phyloP scores from a whole-genome alignment of 2,113 vertebrate species.

The Prunella himalayana region DNA sequence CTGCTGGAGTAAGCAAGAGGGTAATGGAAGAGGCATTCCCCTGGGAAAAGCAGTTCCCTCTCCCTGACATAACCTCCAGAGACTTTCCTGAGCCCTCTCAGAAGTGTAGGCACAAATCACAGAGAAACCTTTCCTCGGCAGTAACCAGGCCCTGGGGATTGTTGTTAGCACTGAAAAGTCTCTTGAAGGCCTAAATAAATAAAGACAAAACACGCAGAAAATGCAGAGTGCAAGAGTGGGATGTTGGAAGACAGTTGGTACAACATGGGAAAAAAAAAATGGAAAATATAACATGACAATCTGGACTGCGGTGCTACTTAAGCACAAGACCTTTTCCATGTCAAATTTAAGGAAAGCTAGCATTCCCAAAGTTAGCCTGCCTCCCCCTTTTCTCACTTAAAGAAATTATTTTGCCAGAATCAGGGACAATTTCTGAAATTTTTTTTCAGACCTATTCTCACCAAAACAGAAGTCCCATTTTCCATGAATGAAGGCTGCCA shows the following conservation, averaged over 20 bases:
- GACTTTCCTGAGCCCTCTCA: not conserved
- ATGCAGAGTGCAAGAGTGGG: not conserved
- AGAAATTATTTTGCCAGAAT: not conserved
- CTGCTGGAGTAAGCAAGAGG: not conserved
- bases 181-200: not conserved
- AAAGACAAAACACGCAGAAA: not conserved
- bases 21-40: not conserved
- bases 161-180: not conserved
- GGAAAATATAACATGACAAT: not conserved
- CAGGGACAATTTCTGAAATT: not conserved
- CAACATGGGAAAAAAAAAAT: not conserved
- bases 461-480: not conserved
- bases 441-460: not conserved
- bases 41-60: not conserved
- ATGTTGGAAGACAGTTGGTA: not conserved
- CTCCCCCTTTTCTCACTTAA: not conserved
- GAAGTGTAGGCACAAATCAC: not conserved
- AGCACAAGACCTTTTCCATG: not conserved
- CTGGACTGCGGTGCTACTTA: rapidly evolving
- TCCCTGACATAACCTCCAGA: not conserved
- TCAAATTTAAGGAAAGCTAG: not conserved
- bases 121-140: not conserved
- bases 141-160: not conserved
- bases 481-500: rapidly evolving
- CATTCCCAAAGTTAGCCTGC: not conserved